Conservation (phyloP, 1,140 invertebrate genomes). For the Venustaconcha ellipsiformis region DNA sequence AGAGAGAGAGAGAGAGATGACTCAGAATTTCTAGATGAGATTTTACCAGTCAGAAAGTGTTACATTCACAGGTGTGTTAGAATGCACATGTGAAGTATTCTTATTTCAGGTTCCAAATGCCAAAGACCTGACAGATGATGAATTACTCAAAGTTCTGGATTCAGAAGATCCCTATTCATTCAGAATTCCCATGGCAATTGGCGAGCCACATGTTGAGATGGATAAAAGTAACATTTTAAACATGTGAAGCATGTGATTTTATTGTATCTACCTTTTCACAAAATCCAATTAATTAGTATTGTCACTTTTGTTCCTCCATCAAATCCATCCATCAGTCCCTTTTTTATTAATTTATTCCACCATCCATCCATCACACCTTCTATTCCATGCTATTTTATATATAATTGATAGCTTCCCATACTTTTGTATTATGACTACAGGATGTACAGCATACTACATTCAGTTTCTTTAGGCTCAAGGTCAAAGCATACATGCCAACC, state of each 20-base stretch:
- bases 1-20: too few relatives aligned
- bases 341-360: not conserved
- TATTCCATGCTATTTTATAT: not conserved
- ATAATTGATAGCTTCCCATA: not conserved
- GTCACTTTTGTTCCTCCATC: not conserved
- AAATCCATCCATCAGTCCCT: not conserved
- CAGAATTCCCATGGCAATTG: conserved; percentile 89
- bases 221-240: conserved; percentile 78
- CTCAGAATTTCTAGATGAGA: not conserved
- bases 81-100: not conserved
- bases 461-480: too few relatives aligned
- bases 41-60: not conserved
- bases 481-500: too few relatives aligned
- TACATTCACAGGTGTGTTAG: not conserved
- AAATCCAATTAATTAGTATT: not conserved
- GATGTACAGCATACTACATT: not conserved
- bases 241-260: not conserved
- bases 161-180: conserved; percentile 80
- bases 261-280: not conserved
- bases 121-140: conserved; percentile 82
- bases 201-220: conserved; percentile 79
- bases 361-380: not conserved
- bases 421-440: not conserved
- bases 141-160: conserved; percentile 79
- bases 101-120: conserved; percentile 84